Percentiles rank a stretch among this genome's conserved stretches.
phyloP scores from a whole-genome alignment of 2,888 invertebrate genomes.

The Dicroscelio sp. region DNA sequence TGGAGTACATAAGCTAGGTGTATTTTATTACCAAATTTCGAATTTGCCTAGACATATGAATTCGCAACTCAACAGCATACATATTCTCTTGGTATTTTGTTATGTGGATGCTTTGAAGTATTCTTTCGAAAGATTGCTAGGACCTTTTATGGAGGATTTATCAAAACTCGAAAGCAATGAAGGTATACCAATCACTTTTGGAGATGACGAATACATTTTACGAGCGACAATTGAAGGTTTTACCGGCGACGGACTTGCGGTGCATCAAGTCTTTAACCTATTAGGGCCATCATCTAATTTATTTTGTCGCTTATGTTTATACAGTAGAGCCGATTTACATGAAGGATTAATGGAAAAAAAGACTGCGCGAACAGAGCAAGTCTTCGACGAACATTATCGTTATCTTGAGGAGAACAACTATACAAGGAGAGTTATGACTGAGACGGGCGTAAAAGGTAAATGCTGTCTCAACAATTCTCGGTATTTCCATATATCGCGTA shows the following conservation, averaged over 20 bases:
- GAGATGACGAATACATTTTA: conserved; percentile 49
- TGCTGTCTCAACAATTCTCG: conserved; percentile 59
- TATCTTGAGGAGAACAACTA: no score
- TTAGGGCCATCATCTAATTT: conserved; percentile 66
- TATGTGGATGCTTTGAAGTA: conserved; percentile 65
- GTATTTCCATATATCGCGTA: conserved; percentile 65
- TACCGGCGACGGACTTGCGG: conserved; percentile 76
- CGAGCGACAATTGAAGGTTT: conserved; percentile 63
- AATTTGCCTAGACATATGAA: conserved; percentile 78
- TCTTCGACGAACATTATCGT: no score
- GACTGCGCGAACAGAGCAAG: no score
- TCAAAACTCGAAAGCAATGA: conserved; percentile 38
- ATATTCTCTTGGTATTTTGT: conserved; percentile 60
- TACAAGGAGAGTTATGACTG: no score
- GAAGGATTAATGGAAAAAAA: no score
- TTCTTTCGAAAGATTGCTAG: background rate
- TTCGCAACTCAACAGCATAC: conserved; percentile 69
- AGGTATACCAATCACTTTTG: conserved; percentile 49
- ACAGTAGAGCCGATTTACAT: conserved; percentile 16
- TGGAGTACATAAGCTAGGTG: no score
- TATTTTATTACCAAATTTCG: no score
- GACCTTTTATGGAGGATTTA: conserved; percentile 37
- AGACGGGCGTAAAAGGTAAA: conserved; percentile 61
- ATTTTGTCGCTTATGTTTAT: conserved; percentile 39
- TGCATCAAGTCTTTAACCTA: conserved; percentile 69